Percentiles rank a stretch among this genome's conserved stretches.
Evolutionary conservation across 2,888 invertebrate species (phyloP).

Genomic region (Leptinotarsa peninsularis): DNA sequence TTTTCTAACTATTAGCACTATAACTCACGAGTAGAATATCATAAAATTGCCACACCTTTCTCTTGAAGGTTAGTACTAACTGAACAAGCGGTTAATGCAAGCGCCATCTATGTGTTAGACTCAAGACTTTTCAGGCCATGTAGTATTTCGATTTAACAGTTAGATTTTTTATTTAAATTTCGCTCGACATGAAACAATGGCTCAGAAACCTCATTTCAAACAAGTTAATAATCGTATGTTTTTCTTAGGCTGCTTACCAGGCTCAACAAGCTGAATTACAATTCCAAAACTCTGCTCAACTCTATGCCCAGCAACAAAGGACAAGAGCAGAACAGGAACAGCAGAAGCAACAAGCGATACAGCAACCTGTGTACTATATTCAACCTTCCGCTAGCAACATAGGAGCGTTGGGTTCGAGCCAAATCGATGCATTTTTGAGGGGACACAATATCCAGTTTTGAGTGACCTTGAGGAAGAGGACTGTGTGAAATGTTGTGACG

Average conservation of each 20-base stretch:
- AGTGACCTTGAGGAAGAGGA: slow-evolving; percentile 41
- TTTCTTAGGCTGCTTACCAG: slow-evolving; percentile 66
- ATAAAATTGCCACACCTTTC: too few relatives aligned
- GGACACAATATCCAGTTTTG: slow-evolving; percentile 77
- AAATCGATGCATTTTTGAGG: slow-evolving; percentile 84
- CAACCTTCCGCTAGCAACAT: slow-evolving; percentile 65
- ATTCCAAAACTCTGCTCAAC: slow-evolving; percentile 70
- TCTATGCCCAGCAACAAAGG: slow-evolving; percentile 65
- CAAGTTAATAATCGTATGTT: background rate
- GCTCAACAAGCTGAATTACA: slow-evolving; percentile 76
- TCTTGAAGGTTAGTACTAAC: too few relatives aligned
- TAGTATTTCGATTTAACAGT: too few relatives aligned
- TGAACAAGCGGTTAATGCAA: too few relatives aligned
- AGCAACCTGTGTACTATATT: slow-evolving; percentile 70
- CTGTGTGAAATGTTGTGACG: background rate
- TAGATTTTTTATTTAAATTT: too few relatives aligned
- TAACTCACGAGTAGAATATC: too few relatives aligned
- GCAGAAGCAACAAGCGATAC: slow-evolving; percentile 62
- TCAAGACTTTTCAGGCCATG: too few relatives aligned
- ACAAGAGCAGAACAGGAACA: slow-evolving; percentile 65
- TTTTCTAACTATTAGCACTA: too few relatives aligned
- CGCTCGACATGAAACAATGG: background rate
- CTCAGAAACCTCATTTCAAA: background rate
- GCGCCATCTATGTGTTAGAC: too few relatives aligned
- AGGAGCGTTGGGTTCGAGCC: slow-evolving; percentile 70